Conservation (phyloP, 2,113 vertebrate genomes). For the Clupea harengus region DNA sequence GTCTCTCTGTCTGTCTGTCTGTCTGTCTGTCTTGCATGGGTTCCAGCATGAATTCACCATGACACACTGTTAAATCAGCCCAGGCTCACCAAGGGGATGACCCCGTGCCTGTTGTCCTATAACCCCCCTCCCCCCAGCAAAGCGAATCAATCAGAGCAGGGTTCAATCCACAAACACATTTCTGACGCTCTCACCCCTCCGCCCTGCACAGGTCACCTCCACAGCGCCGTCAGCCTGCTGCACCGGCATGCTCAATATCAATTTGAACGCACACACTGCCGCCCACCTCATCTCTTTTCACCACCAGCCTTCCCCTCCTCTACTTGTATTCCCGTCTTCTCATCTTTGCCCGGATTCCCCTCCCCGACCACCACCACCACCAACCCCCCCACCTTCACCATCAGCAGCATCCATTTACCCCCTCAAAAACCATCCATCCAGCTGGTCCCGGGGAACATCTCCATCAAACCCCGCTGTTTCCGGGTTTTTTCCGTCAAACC, state of each 20-base stretch:
- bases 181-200: conserved; percentile 38
- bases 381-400: not conserved
- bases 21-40: no score
- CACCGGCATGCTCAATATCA: conserved; percentile 31
- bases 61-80: not conserved
- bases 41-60: not conserved
- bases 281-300: not conserved
- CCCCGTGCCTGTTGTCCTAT: not conserved
- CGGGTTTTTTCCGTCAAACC: not conserved
- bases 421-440: not conserved
- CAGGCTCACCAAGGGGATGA: not conserved
- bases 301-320: not conserved
- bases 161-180: conserved; percentile 48
- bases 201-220: conserved; percentile 37
- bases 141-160: conserved; percentile 47
- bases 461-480: not conserved
- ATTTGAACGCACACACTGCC: conserved; percentile 21
- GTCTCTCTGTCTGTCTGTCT: no score
- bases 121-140: not conserved
- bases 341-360: not conserved
- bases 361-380: not conserved
- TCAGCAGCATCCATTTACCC: conserved; percentile 23
- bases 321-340: not conserved
- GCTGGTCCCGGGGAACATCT: conserved; percentile 21
- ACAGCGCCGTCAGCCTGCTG: conserved; percentile 37